Evolutionary conservation across 2,797 vertebrate species (phyloP).

Genomic region (Parotocinclus haroldoi): DNA sequence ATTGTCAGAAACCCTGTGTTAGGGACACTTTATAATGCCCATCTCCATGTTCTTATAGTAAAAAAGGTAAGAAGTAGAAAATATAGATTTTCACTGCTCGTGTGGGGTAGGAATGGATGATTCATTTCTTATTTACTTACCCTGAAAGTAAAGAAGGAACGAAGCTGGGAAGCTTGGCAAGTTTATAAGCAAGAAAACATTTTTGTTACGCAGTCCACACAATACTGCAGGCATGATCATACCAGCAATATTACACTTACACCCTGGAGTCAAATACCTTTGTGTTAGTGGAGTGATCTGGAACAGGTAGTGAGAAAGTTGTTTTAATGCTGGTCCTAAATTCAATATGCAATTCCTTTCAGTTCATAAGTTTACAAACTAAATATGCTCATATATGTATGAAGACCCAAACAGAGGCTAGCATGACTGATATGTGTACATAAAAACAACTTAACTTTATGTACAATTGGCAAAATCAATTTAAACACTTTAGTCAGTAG

Average conservation of each 20-base stretch:
- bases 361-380: constrained; percentile 15
- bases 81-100: no score
- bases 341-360: constrained; percentile 47
- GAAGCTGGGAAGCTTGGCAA: no score
- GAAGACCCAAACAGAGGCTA: not conserved
- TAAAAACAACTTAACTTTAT: not conserved
- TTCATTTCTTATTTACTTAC: no score
- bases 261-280: not conserved
- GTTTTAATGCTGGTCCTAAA: constrained; percentile 20
- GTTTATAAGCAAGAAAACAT: no score
- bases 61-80: no score
- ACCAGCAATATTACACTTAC: not conserved
- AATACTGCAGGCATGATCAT: no score
- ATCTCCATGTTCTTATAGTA: no score
- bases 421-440: not conserved
- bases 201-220: no score
- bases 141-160: no score
- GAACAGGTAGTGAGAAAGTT: not conserved
- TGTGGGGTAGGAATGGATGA: no score
- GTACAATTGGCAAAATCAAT: not conserved
- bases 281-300: not conserved
- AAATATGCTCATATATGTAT: constrained; percentile 17
- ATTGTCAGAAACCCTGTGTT: no score
- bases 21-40: no score
- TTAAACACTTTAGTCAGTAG: not conserved